Evolutionary conservation across 1,140 invertebrate genomes (phyloP).

Genomic region (Andrena cerasifolii): DNA sequence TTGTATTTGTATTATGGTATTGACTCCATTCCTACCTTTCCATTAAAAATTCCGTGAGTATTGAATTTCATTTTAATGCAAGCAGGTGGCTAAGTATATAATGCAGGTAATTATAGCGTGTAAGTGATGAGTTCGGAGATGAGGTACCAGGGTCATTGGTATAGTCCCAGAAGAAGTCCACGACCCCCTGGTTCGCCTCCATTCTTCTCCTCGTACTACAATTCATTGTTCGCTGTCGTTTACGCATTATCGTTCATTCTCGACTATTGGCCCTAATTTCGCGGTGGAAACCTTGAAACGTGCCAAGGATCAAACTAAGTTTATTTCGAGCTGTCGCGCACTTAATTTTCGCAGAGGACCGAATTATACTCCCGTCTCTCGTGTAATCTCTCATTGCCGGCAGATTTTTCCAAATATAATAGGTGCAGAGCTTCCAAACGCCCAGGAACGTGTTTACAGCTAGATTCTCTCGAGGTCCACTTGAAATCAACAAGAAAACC

Average conservation of each 20-base stretch:
- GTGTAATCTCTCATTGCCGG: conserved; percentile 58
- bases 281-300: conserved; percentile 62
- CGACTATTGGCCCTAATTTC: conserved; percentile 63
- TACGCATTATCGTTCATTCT: conserved; percentile 61
- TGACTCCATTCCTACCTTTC: neutral
- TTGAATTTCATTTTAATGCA: neutral
- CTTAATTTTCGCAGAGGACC: conserved; percentile 70
- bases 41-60: neutral
- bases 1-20: too few relatives aligned
- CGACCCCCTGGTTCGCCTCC: neutral
- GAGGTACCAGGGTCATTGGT: neutral
- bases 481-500: too few relatives aligned
- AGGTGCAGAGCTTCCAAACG: too few relatives aligned
- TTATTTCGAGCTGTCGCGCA: conserved; percentile 74
- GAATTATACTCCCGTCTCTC: conserved; percentile 70
- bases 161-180: conserved; percentile 10
- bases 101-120: neutral
- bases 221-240: conserved; percentile 21
- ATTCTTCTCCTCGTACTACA: neutral
- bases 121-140: neutral
- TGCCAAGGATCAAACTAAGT: conserved; percentile 68
- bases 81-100: neutral
- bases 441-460: too few relatives aligned
- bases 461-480: too few relatives aligned
- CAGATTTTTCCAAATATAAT: conserved; percentile 22